These are phyloP conservation scores for Oceanodroma tethys DNA, from an alignment of 2,113 vertebrate species.

Conservation along the genomic window DNA sequence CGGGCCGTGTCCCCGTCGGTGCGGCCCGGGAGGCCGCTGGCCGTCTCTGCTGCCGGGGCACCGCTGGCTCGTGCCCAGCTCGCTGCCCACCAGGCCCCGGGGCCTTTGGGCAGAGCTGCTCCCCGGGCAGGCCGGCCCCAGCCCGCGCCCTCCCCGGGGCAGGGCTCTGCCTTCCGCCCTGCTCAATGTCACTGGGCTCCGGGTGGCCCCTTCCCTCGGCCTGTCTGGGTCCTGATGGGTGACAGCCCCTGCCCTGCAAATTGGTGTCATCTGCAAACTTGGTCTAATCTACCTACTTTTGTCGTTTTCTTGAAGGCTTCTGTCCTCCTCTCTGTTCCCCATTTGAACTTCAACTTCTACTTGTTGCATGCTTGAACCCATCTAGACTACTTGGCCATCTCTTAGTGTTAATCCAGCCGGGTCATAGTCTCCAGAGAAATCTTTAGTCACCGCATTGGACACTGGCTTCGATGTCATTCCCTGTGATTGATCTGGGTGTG, in stretches of 20 bases:
- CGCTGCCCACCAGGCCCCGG: neutral
- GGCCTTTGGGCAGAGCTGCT: neutral
- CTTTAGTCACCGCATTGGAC: neutral
- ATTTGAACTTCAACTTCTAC: neutral
- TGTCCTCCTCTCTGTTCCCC: neutral
- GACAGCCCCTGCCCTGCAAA: neutral
- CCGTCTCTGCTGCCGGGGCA: neutral
- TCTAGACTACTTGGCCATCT: too few species aligned
- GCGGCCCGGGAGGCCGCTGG: rapidly evolving
- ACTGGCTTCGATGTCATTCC: neutral
- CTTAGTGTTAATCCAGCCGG: neutral
- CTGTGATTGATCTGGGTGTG: neutral
- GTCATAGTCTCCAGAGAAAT: neutral
- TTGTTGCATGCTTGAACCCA: neutral
- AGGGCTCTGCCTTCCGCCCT: neutral
- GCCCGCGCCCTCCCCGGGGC: neutral
- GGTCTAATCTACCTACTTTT: neutral
- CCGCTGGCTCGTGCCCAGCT: neutral
- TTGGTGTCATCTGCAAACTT: neutral
- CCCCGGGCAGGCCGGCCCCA: neutral
- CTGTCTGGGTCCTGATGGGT: neutral
- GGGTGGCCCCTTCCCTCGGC: neutral
- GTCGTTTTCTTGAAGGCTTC: neutral
- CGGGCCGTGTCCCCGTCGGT: neutral
- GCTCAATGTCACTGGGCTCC: neutral